Evolutionary conservation across 2,888 invertebrate genomes (phyloP).

Genomic region (Spodoptera exigua): DNA sequence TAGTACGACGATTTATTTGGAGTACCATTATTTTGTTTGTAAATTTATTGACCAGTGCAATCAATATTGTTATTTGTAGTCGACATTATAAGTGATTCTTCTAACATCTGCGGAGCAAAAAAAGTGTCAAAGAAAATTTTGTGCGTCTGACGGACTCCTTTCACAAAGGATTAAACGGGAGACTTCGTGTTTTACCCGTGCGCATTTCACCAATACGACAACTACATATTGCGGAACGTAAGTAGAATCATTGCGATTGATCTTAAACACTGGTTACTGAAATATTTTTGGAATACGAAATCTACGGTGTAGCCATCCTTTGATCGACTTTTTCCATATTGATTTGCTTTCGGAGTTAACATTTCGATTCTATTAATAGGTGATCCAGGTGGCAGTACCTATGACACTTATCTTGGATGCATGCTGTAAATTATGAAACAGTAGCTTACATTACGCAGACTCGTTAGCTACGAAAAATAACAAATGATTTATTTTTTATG

Average conservation of each 20-base stretch:
- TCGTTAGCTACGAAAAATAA: constrained; percentile 15
- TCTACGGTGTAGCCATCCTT: background rate
- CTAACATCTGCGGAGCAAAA: constrained; percentile 26
- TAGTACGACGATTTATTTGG: constrained; percentile 62
- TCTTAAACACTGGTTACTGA: background rate
- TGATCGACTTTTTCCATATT: constrained; percentile 5
- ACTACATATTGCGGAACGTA: constrained; percentile 65
- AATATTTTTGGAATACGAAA: constrained; percentile 2
- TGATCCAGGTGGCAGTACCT: constrained; percentile 4
- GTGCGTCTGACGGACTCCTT: constrained; percentile 72
- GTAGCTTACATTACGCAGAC: background rate
- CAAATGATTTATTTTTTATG: constrained; percentile 34
- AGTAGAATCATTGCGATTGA: constrained; percentile 54
- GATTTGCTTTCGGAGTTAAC: constrained; percentile 10
- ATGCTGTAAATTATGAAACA: constrained; percentile 9
- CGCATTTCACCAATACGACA: constrained; percentile 66
- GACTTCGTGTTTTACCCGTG: constrained; percentile 63
- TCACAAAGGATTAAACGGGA: constrained; percentile 81
- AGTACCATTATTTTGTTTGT: constrained; percentile 66
- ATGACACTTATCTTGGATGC: background rate
- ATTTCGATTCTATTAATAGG: constrained; percentile 23
- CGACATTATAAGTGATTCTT: constrained; percentile 45
- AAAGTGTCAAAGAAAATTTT: constrained; percentile 59
- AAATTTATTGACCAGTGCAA: constrained; percentile 67
- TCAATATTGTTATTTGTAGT: constrained; percentile 50